Percentiles rank a stretch among this genome's conserved stretches.
phyloP scores from a whole-genome alignment of 1,140 invertebrate genomes.

The Hyles vespertilio region DNA sequence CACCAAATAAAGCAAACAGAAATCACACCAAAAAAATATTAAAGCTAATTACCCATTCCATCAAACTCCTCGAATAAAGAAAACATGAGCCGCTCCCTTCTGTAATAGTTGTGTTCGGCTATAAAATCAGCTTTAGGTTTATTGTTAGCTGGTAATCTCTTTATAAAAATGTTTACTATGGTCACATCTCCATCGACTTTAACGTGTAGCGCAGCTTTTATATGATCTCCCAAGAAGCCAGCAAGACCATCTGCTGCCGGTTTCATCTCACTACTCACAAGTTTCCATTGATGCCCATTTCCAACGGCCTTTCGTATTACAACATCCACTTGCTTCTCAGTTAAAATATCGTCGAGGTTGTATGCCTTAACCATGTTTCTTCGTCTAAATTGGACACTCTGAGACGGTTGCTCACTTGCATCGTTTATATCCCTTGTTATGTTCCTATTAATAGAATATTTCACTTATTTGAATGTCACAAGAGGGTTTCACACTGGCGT shows the following conservation, averaged over 20 bases:
- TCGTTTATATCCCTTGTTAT: too few relatives aligned
- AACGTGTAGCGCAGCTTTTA: conserved; percentile 31
- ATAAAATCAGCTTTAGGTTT: conserved; percentile 51
- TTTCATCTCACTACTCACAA: conserved; percentile 29
- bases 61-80: conserved; percentile 40
- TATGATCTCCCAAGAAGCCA: conserved; percentile 55
- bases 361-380: background rate
- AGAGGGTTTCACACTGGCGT: too few relatives aligned
- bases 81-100: conserved; percentile 40
- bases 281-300: conserved; percentile 14
- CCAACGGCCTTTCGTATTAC: conserved; percentile 28
- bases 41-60: conserved; percentile 29
- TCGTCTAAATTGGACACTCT: too few relatives aligned
- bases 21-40: too few relatives aligned
- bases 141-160: conserved; percentile 41
- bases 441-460: too few relatives aligned
- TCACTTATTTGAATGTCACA: too few relatives aligned
- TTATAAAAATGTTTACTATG: conserved; percentile 45
- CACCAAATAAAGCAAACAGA: too few relatives aligned
- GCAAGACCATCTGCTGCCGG: conserved; percentile 36
- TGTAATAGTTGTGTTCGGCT: conserved; percentile 32
- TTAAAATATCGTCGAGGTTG: conserved; percentile 26
- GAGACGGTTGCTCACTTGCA: too few relatives aligned
- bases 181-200: conserved; percentile 11
- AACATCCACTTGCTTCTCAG: conserved; percentile 34